phyloP scores from a whole-genome alignment of 2,797 vertebrate species.

The Malurus leucopterus region DNA sequence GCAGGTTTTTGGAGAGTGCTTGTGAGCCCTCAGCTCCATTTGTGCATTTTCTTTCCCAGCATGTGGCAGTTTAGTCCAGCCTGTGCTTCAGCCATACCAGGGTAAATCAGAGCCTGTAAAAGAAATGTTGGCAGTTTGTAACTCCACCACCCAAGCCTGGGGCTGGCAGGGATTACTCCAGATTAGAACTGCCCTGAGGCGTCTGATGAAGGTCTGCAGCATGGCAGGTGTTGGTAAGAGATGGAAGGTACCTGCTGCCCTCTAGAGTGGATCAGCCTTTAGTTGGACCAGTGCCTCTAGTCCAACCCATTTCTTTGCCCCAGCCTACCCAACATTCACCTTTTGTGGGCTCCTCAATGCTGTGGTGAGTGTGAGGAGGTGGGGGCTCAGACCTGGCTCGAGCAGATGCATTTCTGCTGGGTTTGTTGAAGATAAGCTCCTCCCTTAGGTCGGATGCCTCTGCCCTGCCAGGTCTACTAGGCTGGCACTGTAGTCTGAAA shows the following conservation, averaged over 20 bases:
- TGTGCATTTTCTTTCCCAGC: not conserved
- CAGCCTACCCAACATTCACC: accelerated
- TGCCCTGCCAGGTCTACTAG: not conserved
- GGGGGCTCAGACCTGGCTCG: not conserved
- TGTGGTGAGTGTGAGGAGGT: not conserved
- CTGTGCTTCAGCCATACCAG: not conserved
- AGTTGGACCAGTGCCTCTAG: not conserved
- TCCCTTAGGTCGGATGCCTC: not conserved
- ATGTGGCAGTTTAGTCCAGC: not conserved
- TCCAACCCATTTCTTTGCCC: not conserved
- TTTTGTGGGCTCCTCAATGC: not conserved
- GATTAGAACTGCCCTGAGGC: not conserved
- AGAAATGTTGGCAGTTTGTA: not conserved
- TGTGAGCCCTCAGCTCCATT: not conserved
- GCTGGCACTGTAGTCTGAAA: accelerated
- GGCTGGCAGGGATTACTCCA: not conserved
- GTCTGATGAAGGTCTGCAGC: not conserved
- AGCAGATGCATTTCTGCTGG: not conserved
- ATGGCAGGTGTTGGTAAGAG: not conserved
- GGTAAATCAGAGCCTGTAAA: not conserved
- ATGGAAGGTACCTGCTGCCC: not conserved
- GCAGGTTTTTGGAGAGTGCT: not conserved
- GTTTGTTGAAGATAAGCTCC: not conserved
- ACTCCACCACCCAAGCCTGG: not conserved
- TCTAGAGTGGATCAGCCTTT: not conserved